Base-by-base conservation (phyloP, 2,888 invertebrate genomes). In the Philereme vetulata region DNA sequence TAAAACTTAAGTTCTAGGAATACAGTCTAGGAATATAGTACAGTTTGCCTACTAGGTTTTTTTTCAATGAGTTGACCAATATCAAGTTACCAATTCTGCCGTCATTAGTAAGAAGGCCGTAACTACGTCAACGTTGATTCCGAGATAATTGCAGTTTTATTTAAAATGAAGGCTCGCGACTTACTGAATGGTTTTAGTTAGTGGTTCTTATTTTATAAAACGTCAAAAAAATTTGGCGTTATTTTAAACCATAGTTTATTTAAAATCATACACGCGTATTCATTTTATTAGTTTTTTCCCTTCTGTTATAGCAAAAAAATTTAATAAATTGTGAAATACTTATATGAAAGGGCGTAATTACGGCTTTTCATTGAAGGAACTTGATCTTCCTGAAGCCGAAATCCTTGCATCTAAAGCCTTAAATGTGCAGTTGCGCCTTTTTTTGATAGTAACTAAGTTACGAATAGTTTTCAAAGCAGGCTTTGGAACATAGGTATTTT, bases 391-490 rank as follows among this genome's bases (percentile, higher is more conserved):
- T 42, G 8, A 42, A 42, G n/a, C 42, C n/a, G 42, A 42, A 42
- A n/a, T 42, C 42, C 7, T 42, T 42, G 4, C 7, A 42, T 42
- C 5, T 6, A 42, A 42, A n/a, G 42, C 42, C 42, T 42, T 42
- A 42, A 42, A 9, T 42, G 42, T 42, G 42, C 42, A 42, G 42
- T 42, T 42, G n/a, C 7, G 42, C 7, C 42, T 42, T 42, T 42
- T 42, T 4, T 42, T n/a, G 42, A 7, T n/a, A 42, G 42, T 9
- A 42, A 42, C 42, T 42, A 42, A 42, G 9, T 9, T 9, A 42
- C 42, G n/a, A 42, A n/a, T 42, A 4, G 35, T 35, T 35, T 35
- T 35, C 35, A 35, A 35, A 35, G 35, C 35, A 5, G 35, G 35
- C 35, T 5, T 35, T 35, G 35, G 4, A 35, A 5, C 35, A 35